These are phyloP conservation scores for Brachynemurus nebulosus DNA, from an alignment of 2,888 invertebrate species.

Conservation along the genomic window DNA sequence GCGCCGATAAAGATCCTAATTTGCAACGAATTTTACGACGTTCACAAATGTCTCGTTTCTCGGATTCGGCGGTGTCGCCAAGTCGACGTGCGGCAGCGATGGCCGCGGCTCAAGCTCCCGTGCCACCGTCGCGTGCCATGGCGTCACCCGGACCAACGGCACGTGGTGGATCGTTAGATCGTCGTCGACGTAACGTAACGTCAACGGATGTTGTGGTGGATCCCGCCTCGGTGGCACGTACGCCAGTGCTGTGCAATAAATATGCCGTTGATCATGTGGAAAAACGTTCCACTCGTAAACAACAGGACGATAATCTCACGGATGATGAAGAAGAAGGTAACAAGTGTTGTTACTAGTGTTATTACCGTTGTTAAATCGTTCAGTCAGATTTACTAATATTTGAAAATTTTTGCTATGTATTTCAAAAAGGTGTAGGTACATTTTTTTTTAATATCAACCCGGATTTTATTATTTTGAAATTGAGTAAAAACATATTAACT, in stretches of 20 bases:
- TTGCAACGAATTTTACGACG: slow-evolving; percentile 20
- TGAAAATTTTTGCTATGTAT: too few species aligned
- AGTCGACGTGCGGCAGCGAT: slow-evolving; percentile 10
- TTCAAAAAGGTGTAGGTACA: too few species aligned
- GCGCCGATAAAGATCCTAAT: background rate
- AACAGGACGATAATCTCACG: background rate
- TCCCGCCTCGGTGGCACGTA: slow-evolving; percentile 31
- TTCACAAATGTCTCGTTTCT: slow-evolving; percentile 28
- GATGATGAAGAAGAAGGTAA: background rate
- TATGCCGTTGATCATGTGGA: slow-evolving; percentile 45
- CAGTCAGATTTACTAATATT: too few species aligned
- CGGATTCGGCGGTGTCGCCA: slow-evolving; percentile 24
- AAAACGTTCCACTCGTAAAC: slow-evolving; percentile 21
- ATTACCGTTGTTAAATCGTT: too few species aligned
- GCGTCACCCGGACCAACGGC: background rate
- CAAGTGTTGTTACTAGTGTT: too few species aligned
- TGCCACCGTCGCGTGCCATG: background rate
- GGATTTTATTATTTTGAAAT: too few species aligned
- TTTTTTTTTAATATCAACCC: too few species aligned
- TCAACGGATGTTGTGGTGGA: slow-evolving; percentile 27
- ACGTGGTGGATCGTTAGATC: slow-evolving; percentile 27
- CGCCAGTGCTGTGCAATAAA: slow-evolving; percentile 54
- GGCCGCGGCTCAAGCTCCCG: background rate
- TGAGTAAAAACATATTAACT: too few species aligned
- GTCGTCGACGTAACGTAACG: slow-evolving; percentile 21